Evolutionary conservation across 2,113 vertebrate genomes (phyloP), one percentile per base, ranked within the genome.

Genomic region (Symphodus melops): DNA sequence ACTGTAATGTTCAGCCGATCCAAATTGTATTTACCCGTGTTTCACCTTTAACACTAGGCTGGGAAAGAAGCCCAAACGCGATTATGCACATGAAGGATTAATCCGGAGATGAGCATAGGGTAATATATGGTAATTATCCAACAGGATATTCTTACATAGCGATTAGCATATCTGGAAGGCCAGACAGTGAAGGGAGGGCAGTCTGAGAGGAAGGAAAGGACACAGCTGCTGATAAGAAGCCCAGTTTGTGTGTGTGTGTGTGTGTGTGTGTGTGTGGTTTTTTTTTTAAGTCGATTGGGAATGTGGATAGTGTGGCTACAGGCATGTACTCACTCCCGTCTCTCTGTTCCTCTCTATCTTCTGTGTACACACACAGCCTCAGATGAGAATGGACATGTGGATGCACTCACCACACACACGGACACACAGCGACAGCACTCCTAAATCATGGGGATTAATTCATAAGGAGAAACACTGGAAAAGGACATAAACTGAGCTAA

Each of bases 31-130:
- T 97, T 94, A 95, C 95, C 94, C 94, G 93, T 94, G 94, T 95
- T 87, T 91, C 87, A 89, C 89, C 90, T 92, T 91, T 97, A 95
- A 95, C 95, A 96, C 93, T 91, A 68, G 68, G 94, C 94, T 94
- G 95, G 89, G 96, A 96, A 89, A 88, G 73, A 77, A 85, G 68
- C 80, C 95, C 95, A 96, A 97, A 98, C 96, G 96, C 88, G 96
- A 99, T 99, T 98, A 99, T 96, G 95, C 96, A 97, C 95, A 96
- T 95, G 96, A 96, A 95, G 95, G 96, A 97, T 98, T 98, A 97
- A 97, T 97, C 96, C 95, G 85, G 93, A 95, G 96, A 97, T 96
- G 96, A 98, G 95, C 95, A 94, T 87, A 89, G 90, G 94, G 96
- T 96, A 96, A 95, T 96, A 93, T 96, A 96, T 97, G 96, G 95